Evolutionary conservation across 2,797 vertebrate genomes (phyloP), one percentile per base, ranked within the genome.

Genomic region (Alauda arvensis): DNA sequence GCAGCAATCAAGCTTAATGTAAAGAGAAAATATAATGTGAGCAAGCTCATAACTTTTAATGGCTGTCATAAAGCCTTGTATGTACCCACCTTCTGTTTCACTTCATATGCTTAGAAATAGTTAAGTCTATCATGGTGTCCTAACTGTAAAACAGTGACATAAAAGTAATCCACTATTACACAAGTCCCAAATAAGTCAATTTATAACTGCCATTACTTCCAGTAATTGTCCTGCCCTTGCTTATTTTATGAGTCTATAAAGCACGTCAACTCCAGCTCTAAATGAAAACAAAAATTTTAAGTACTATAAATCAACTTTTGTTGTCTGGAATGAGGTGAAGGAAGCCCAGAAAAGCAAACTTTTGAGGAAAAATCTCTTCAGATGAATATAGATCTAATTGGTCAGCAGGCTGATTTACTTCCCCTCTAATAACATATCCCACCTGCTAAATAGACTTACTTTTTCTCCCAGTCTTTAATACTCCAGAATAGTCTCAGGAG

Each of bases 221-320:
- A 91, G 51, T 67, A 77, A 77, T 56, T 90, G 70, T 70, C 51
- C 39, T 43, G n/a, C 24, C 24, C 75, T 87, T 87, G 20, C 72
- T 74, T 67, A 55, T 10, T 85, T 89, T 85, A 92, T 53, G 14
- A 70, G 46, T 79, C 45, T 42, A 67, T 85, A 92, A 91, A 92
- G 53, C 34, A 69, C 3, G 6, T 60, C 60, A 76, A 42, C 39
- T 74, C 20, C 33, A 88, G 18, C 20, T 91, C 67, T 81, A 69
- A 84, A 91, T 34, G 42, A 74, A 86, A 86, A 65, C 52, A 79
- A 87, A 87, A 81, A 28, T 19, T 51, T n/a, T 34, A 69, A 45
- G 33, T 40, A 28, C 9, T 31, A 37, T 59, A 85, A 69, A 77
- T 80, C 70, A 55, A 46, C 2, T 60, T 76, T 62, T 49, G 8